Evolutionary conservation across 2,113 vertebrate genomes (phyloP), one percentile per base, ranked within the genome.

Genomic region (Alces alces): DNA sequence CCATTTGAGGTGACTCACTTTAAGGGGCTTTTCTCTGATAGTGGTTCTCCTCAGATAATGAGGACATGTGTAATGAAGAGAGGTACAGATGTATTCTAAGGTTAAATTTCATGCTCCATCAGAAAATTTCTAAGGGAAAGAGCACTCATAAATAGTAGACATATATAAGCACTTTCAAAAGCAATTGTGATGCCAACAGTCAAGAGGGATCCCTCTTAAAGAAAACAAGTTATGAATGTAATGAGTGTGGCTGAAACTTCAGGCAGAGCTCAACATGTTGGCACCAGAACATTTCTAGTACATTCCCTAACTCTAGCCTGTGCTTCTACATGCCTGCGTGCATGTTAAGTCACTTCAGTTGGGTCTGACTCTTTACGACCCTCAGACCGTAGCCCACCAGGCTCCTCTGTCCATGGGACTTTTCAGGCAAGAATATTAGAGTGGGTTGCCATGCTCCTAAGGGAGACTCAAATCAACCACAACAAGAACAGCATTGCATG

Each of bases 251-350:
- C 70, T 86, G 15, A 50, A 45, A n/a, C 39, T n/a, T 39, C 70
- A 70, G n/a, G n/a, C 36, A 36, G 85, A 61, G 7, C 19, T 50
- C 82, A 60, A 15, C 11, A 43, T 8, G 17, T 15, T 28, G 39
- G 27, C 9, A 4, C 52, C 58, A 28, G 21, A n/a, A 21, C 50
- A 55, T 11, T n/a, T 57, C 78, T 23, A 12, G 84, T 33, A n/a
- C 57, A 30, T 50, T 66, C 54, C 47, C 61, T 12, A 28, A 43
- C n/a, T 50, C 55, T 79, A 27, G 27, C 21, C 73, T 73, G 64
- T n/a, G 7, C 30, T n/a, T 19, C 10, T 12, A 12, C n/a, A 0
- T 13, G 10, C 19, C 21, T 70, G n/a, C 12, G 19, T 23, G n/a
- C 19, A 12, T 39, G n/a, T n/a, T 70, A 70, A 70, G 66, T 70